Conservation (phyloP, 1,140 invertebrate genomes). For the Drosophila orosa region DNA sequence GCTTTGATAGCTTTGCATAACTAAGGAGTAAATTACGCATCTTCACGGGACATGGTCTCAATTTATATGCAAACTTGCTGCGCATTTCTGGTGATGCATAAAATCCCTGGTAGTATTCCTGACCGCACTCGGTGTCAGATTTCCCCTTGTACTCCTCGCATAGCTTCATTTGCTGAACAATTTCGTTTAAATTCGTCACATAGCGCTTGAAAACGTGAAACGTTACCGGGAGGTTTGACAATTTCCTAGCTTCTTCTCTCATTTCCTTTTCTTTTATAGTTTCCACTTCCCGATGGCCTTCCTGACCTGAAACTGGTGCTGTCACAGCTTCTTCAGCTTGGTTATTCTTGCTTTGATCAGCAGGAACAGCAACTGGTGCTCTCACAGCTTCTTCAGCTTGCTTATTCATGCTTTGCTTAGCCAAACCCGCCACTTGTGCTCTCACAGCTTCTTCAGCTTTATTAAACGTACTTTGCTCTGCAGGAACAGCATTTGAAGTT, state of each 20-base stretch:
- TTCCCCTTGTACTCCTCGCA: constrained; percentile 4
- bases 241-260: background rate
- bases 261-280: background rate
- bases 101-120: constrained; percentile 31
- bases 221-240: constrained; percentile 1
- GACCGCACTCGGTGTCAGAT: constrained; percentile 6
- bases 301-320: background rate
- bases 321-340: no score
- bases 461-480: background rate
- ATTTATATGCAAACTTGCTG: constrained; percentile 5
- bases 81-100: constrained; percentile 30
- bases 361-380: background rate
- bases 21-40: constrained; percentile 8
- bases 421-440: no score
- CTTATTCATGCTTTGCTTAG: no score
- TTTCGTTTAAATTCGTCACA: constrained; percentile 27
- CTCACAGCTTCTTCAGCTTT: no score
- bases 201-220: constrained; percentile 23
- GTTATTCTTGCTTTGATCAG: background rate
- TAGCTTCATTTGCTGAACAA: constrained; percentile 29
- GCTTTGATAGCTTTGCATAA: background rate
- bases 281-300: no score
- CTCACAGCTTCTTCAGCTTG: background rate
- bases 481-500: background rate
- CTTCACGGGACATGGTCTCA: constrained; percentile 38